These are phyloP conservation scores for Osedax frankpressi DNA, from an alignment of 2,888 invertebrate species.

Conservation along the genomic window DNA sequence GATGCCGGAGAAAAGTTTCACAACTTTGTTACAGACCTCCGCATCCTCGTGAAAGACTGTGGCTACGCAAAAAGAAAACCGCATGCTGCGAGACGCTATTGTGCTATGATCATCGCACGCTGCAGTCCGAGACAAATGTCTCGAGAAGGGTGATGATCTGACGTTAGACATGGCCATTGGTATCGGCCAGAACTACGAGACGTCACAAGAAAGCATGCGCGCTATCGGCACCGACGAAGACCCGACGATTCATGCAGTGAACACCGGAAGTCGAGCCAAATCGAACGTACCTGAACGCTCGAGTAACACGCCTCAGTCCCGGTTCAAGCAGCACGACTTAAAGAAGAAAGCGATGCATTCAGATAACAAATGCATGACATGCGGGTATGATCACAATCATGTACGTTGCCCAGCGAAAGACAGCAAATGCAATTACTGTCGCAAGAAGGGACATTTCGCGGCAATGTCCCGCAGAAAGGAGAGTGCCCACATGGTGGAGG, in stretches of 20 bases:
- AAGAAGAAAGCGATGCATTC: no score
- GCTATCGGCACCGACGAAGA: neutral
- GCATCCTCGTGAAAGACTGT: neutral
- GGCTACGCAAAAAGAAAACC: neutral
- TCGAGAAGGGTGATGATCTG: slow-evolving; percentile 2
- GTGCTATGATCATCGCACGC: neutral
- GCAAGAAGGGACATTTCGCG: neutral
- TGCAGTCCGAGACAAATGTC: slow-evolving; percentile 2
- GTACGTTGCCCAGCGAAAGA: neutral
- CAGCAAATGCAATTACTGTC: neutral
- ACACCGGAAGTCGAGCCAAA: slow-evolving; percentile 1
- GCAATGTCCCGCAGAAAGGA: neutral
- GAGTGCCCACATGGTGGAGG: slow-evolving; percentile 2
- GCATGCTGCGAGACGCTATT: neutral
- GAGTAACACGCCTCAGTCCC: no score
- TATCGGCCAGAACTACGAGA: neutral
- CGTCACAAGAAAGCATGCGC: neutral
- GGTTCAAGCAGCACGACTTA: no score
- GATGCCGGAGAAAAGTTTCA: neutral
- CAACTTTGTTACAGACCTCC: slow-evolving; percentile 1
- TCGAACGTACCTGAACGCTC: no score
- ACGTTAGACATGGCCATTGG: neutral
- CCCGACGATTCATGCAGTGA: slow-evolving; percentile 3
- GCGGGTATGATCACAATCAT: neutral
- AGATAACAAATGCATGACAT: neutral